phyloP scores from a whole-genome alignment of 2,888 invertebrate species.

The Leptinotarsa rubiginosa region DNA sequence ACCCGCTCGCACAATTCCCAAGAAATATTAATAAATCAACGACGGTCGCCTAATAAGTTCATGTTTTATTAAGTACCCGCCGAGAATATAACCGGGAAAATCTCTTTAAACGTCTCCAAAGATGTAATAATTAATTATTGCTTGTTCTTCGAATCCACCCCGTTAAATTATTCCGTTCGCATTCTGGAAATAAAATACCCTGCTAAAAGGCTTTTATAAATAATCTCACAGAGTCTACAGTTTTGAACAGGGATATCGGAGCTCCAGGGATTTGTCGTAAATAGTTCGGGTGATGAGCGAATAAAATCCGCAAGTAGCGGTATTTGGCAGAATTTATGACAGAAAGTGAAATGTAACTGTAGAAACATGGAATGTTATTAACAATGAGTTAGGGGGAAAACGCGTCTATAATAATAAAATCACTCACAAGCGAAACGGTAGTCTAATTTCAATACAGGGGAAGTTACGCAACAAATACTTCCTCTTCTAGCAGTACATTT shows the following conservation, averaged over 20 bases:
- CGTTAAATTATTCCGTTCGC: conserved; percentile 29
- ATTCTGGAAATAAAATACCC: conserved; percentile 25
- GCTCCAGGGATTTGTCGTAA: conserved; percentile 26
- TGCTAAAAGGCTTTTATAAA: conserved; percentile 30
- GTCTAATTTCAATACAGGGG: too few relatives aligned
- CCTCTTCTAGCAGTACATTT: too few relatives aligned
- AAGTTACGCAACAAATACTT: too few relatives aligned
- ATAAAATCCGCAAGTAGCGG: neutral
- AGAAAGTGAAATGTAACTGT: too few relatives aligned
- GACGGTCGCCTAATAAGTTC: conserved; percentile 21
- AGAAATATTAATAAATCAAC: conserved; percentile 29
- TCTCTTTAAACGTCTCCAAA: conserved; percentile 26
- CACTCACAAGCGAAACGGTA: too few relatives aligned
- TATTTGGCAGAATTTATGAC: too few relatives aligned
- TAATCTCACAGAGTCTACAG: conserved; percentile 30
- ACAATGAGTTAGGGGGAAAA: too few relatives aligned
- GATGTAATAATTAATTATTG: conserved; percentile 36
- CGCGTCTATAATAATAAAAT: too few relatives aligned
- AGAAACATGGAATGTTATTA: too few relatives aligned
- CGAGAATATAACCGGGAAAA: conserved; percentile 29
- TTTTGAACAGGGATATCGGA: conserved; percentile 2
- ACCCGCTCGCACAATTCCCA: conserved; percentile 13
- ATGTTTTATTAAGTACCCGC: conserved; percentile 35
- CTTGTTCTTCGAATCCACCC: conserved; percentile 31
- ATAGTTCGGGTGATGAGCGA: conserved; percentile 26